Evolutionary conservation across 2,888 invertebrate species (phyloP).

Genomic region (Mactromeris polynyma): DNA sequence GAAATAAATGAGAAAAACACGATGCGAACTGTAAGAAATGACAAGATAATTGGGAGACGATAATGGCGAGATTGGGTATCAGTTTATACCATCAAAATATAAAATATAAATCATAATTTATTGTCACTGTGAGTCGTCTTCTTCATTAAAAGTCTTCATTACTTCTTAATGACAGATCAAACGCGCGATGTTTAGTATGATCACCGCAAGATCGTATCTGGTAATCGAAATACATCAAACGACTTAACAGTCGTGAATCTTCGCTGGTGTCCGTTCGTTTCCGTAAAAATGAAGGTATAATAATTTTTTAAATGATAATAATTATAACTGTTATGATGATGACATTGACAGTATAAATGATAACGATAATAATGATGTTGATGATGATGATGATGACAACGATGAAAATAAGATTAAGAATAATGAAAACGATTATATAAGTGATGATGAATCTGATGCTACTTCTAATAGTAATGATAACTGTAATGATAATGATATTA

Average conservation of each 20-base stretch:
- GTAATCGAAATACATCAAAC: not conserved
- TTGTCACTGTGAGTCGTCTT: not conserved
- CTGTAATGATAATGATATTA: too few species aligned
- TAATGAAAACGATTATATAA: too few species aligned
- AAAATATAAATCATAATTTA: slow-evolving; percentile 47
- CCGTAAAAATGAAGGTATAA: not conserved
- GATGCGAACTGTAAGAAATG: not conserved
- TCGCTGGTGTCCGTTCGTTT: not conserved
- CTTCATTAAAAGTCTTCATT: slow-evolving; percentile 25
- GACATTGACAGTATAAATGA: too few species aligned
- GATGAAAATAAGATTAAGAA: too few species aligned
- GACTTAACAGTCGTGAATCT: not conserved
- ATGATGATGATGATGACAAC: too few species aligned
- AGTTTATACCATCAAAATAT: slow-evolving; percentile 25
- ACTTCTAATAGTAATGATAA: too few species aligned
- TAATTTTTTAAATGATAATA: not conserved
- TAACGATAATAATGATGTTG: too few species aligned
- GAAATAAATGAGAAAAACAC: not conserved
- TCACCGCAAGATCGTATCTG: not conserved
- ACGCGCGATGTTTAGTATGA: not conserved
- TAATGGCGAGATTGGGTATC: slow-evolving; percentile 11
- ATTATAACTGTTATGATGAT: too few species aligned
- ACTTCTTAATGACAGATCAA: slow-evolving; percentile 33
- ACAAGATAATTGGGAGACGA: not conserved
- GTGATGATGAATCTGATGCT: too few species aligned